Conservation (phyloP, 2,888 invertebrate genomes). For the Pollenia griseotomentosa region DNA sequence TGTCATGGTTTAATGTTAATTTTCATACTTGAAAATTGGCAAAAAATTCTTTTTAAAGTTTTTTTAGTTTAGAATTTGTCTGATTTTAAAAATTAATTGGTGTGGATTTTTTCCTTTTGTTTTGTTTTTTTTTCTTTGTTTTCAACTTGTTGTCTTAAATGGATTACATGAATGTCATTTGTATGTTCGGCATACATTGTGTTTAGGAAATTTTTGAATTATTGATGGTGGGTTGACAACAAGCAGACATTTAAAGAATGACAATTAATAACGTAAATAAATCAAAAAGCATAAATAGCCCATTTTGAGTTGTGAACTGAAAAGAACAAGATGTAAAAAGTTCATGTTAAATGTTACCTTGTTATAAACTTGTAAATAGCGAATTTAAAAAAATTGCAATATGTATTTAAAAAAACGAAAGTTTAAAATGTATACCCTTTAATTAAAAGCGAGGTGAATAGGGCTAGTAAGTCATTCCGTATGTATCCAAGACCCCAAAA, state of each 20-base stretch:
- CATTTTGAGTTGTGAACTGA: constrained; percentile 4
- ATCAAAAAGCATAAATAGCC: constrained; percentile 14
- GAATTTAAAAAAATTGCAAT: too few relatives aligned
- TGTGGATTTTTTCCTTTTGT: neutral
- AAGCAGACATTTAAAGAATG: constrained; percentile 18
- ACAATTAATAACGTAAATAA: constrained; percentile 37
- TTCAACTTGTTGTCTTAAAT: constrained; percentile 45
- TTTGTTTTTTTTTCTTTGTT: neutral
- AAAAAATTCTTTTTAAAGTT: constrained; percentile 30
- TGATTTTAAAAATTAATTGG: constrained; percentile 3
- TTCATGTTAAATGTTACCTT: too few relatives aligned
- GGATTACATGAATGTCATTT: constrained; percentile 48
- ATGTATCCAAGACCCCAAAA: too few relatives aligned
- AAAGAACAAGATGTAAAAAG: neutral
- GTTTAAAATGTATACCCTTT: too few relatives aligned
- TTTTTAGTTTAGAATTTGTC: constrained; percentile 4
- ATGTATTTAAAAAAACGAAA: too few relatives aligned
- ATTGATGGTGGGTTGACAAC: constrained; percentile 49
- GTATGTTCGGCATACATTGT: constrained; percentile 8
- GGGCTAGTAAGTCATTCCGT: too few relatives aligned
- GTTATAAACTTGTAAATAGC: too few relatives aligned
- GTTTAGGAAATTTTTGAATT: neutral
- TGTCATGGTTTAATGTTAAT: constrained; percentile 57
- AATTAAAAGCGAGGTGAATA: too few relatives aligned
- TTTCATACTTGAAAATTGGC: constrained; percentile 27